phyloP scores from a whole-genome alignment of 1,140 invertebrate species.

The Caenorhabditis remanei region DNA sequence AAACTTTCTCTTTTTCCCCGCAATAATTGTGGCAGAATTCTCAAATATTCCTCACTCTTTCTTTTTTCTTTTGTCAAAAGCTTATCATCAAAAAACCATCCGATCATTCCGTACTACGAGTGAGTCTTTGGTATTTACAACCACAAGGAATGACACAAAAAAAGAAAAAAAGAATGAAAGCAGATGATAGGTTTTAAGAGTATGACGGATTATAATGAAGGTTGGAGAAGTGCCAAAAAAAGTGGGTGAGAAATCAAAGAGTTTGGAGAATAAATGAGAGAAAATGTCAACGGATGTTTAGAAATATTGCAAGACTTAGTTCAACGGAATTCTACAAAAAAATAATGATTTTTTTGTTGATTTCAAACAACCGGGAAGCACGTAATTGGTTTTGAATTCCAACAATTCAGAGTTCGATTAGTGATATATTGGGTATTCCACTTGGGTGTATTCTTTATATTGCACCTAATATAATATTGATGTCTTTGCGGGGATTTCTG shows the following conservation, averaged over 20 bases:
- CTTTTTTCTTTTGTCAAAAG: neutral
- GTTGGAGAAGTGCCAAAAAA: slow-evolving; percentile 45
- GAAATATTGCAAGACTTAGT: neutral
- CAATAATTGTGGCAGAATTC: neutral
- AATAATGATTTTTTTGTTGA: neutral
- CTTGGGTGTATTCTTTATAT: too few species aligned
- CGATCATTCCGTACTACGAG: slow-evolving; percentile 27
- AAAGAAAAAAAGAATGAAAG: neutral
- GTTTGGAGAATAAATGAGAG: neutral
- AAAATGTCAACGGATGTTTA: neutral
- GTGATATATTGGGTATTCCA: too few species aligned
- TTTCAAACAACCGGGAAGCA: too few species aligned
- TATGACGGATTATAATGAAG: slow-evolving; percentile 3
- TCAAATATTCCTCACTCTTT: slow-evolving; percentile 13
- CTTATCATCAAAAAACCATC: slow-evolving; percentile 4
- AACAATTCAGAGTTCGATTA: too few species aligned
- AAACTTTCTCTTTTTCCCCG: neutral
- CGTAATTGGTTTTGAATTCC: too few species aligned
- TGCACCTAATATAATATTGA: too few species aligned
- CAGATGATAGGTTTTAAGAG: slow-evolving; percentile 46
- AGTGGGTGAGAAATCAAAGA: neutral
- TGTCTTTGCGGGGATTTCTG: too few species aligned
- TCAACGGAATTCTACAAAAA: neutral
- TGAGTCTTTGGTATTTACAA: slow-evolving; percentile 26
- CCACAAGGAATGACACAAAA: neutral